Conservation (phyloP, 2,888 invertebrate species). For the Phyto melanocephala region DNA sequence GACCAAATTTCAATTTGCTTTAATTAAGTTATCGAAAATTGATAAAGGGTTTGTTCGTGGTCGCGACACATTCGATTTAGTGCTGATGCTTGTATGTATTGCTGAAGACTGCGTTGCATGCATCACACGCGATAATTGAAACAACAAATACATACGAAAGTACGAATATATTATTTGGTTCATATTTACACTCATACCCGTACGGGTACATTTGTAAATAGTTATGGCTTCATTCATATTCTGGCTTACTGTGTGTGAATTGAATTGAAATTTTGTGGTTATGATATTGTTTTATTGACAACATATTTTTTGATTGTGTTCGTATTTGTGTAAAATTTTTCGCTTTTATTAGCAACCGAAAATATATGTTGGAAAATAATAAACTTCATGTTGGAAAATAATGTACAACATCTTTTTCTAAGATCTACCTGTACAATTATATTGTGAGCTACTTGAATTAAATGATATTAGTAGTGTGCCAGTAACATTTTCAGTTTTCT, state of each 20-base stretch:
- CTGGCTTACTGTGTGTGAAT: not conserved
- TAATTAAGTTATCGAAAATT: slow-evolving; percentile 68
- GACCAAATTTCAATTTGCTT: slow-evolving; percentile 67
- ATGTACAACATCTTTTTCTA: too few species aligned
- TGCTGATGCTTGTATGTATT: slow-evolving; percentile 2
- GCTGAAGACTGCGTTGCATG: too few species aligned
- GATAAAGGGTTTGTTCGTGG: slow-evolving; percentile 65
- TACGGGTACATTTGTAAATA: not conserved
- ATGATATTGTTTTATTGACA: not conserved
- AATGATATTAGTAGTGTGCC: too few species aligned
- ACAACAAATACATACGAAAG: not conserved
- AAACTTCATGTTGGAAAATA: too few species aligned
- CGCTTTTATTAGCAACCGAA: too few species aligned
- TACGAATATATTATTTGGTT: not conserved
- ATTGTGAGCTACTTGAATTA: too few species aligned
- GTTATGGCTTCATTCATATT: too few species aligned
- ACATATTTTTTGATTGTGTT: not conserved
- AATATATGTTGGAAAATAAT: too few species aligned
- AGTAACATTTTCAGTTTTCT: too few species aligned
- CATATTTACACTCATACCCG: not conserved
- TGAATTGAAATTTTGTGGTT: not conserved
- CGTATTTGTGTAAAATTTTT: too few species aligned
- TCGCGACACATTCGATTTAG: slow-evolving; percentile 34
- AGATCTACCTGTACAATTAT: too few species aligned
- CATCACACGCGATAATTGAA: too few species aligned